These are phyloP conservation scores for Caranx melampygus DNA, from an alignment of 2,113 vertebrate genomes.

Conservation along the genomic window DNA sequence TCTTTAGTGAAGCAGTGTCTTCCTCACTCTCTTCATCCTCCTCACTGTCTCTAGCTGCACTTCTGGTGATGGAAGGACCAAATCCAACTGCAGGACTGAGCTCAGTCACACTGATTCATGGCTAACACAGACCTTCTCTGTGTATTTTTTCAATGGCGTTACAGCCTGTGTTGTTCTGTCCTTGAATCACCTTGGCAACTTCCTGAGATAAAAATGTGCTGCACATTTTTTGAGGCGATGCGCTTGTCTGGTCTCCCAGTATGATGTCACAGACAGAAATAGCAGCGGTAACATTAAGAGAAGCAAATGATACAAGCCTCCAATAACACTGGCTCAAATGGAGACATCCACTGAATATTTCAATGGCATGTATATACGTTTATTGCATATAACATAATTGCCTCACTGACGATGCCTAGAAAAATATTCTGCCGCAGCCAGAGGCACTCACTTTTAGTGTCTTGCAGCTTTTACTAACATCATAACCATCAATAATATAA, in stretches of 20 bases:
- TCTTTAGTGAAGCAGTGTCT: no score
- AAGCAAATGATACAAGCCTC: slow-evolving; percentile 3
- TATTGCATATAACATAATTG: slow-evolving; percentile 36
- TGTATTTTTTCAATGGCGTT: no score
- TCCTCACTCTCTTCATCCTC: neutral
- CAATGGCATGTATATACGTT: slow-evolving; percentile 7
- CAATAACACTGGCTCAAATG: slow-evolving; percentile 8
- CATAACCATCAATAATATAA: slow-evolving; percentile 49
- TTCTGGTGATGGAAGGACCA: neutral
- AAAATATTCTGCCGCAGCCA: slow-evolving; percentile 1
- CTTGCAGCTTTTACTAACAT: slow-evolving; percentile 20
- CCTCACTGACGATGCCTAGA: slow-evolving; percentile 16
- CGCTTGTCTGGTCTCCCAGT: neutral
- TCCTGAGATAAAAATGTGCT: neutral
- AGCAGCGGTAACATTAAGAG: neutral
- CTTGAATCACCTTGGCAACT: neutral
- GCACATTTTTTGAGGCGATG: neutral
- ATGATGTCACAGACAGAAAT: neutral
- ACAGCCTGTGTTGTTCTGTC: no score
- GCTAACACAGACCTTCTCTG: neutral
- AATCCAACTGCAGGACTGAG: neutral
- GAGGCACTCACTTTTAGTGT: slow-evolving; percentile 32
- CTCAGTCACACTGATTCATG: neutral
- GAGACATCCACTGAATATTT: slow-evolving; percentile 6
- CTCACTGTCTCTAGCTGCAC: no score